These are phyloP conservation scores for Arvicanthis niloticus DNA, from an alignment of 2,113 vertebrate species.

Conservation along the genomic window DNA sequence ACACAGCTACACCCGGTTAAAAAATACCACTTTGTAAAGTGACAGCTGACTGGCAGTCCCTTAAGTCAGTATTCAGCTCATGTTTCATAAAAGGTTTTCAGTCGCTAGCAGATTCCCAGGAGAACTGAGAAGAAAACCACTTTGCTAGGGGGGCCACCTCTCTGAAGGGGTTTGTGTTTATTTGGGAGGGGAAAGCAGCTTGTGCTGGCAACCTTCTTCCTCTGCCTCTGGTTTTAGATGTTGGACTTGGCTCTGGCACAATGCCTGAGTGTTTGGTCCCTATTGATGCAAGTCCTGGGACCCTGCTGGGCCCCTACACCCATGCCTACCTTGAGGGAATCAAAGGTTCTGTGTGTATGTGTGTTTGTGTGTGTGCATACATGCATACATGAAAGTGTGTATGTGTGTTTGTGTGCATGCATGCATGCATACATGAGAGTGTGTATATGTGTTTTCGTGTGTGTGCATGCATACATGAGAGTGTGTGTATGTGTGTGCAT, in stretches of 20 bases:
- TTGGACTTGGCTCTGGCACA: fast-evolving
- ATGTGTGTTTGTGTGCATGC: not conserved
- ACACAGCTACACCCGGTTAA: not conserved
- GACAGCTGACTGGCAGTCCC: not conserved
- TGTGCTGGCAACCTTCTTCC: fast-evolving
- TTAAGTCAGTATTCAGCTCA: not conserved
- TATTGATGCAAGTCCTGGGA: fast-evolving
- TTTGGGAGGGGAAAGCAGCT: no score
- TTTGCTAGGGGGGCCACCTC: fast-evolving
- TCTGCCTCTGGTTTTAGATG: no score
- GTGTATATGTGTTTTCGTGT: no score
- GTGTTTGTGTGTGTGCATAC: not conserved
- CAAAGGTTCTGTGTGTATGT: not conserved
- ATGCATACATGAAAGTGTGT: not conserved
- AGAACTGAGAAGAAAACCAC: not conserved
- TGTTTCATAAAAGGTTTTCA: not conserved
- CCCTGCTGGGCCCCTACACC: not conserved
- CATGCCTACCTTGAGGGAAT: not conserved
- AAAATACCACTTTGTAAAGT: not conserved
- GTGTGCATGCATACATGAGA: not conserved
- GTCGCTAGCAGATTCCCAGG: not conserved
- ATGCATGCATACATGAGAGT: not conserved
- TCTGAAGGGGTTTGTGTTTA: fast-evolving
- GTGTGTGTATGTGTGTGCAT: not conserved
- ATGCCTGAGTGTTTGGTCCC: not conserved